phyloP scores from a whole-genome alignment of 2,888 invertebrate genomes.

The Neoaliturus tenellus region DNA sequence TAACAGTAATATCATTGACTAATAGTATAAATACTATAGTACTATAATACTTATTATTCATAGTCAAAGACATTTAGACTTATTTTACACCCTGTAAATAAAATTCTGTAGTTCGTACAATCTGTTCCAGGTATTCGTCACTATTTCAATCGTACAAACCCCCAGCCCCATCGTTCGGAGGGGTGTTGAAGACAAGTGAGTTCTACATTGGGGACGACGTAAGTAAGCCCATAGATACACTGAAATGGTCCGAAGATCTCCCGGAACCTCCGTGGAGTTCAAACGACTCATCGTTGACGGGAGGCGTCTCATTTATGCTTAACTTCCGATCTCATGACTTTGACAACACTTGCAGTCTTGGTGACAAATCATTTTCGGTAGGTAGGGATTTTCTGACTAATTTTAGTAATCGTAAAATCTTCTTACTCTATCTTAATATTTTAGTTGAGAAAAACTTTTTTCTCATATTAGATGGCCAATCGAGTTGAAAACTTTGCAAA shows the following conservation, averaged over 20 bases:
- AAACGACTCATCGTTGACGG: not conserved
- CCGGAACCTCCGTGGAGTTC: not conserved
- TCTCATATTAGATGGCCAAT: too few relatives aligned
- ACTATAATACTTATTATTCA: too few relatives aligned
- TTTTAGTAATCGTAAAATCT: too few relatives aligned
- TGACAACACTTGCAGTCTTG: constrained; percentile 21
- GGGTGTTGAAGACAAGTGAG: not conserved
- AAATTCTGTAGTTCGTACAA: too few relatives aligned
- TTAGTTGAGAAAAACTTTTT: too few relatives aligned
- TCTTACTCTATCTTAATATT: too few relatives aligned
- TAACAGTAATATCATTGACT: too few relatives aligned
- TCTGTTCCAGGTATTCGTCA: not conserved
- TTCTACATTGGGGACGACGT: not conserved
- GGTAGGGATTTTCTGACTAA: too few relatives aligned
- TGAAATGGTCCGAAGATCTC: not conserved
- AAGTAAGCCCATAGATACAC: not conserved
- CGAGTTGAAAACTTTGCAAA: too few relatives aligned
- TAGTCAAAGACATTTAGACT: too few relatives aligned
- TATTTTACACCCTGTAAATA: too few relatives aligned
- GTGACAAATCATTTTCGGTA: constrained; percentile 8
- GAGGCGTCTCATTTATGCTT: not conserved
- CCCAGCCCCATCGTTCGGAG: not conserved
- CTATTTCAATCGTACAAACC: not conserved
- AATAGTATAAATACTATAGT: too few relatives aligned
- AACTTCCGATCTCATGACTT: constrained; percentile 27